Evolutionary conservation across 2,888 invertebrate species (phyloP).

Genomic region (Melanostoma mellinum): DNA sequence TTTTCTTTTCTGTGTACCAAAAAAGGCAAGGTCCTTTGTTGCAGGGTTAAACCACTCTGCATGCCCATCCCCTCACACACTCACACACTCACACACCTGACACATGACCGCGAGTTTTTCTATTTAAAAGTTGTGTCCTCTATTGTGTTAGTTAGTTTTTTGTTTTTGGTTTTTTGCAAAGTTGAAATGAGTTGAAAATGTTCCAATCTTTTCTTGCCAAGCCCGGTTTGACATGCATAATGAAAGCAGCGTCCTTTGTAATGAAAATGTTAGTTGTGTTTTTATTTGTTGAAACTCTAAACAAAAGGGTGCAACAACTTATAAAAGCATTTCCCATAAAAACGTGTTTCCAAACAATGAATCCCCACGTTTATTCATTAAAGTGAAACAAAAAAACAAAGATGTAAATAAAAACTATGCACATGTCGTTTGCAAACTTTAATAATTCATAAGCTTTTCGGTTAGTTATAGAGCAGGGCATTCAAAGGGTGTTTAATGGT

Average conservation of each 20-base stretch:
- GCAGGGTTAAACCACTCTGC: slow-evolving; percentile 9
- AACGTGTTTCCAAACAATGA: slow-evolving; percentile 29
- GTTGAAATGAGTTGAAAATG: slow-evolving; percentile 43
- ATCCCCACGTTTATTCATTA: slow-evolving; percentile 31
- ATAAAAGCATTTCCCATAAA: slow-evolving; percentile 15
- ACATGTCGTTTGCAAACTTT: slow-evolving; percentile 1
- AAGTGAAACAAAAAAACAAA: slow-evolving; percentile 1
- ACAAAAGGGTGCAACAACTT: slow-evolving; percentile 49
- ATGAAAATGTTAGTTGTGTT: slow-evolving; percentile 24
- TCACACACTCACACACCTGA: slow-evolving; percentile 4
- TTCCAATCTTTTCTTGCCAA: slow-evolving; percentile 11
- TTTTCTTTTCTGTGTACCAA: slow-evolving; percentile 8
- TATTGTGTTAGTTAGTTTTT: background rate
- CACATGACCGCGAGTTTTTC: slow-evolving; percentile 30
- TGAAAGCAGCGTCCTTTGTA: slow-evolving; percentile 41
- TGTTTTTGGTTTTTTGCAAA: slow-evolving; percentile 45
- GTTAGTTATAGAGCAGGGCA: too few relatives aligned
- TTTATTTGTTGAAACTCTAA: background rate
- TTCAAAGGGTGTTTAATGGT: background rate
- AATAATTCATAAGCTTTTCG: slow-evolving; percentile 28
- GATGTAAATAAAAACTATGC: slow-evolving; percentile 9
- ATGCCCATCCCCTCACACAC: background rate
- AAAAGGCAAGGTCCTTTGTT: slow-evolving; percentile 22
- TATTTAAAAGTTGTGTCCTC: slow-evolving; percentile 30
- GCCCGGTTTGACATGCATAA: slow-evolving; percentile 38